Evolutionary conservation across 2,113 vertebrate genomes (phyloP).

Genomic region (Hoplias malabaricus): DNA sequence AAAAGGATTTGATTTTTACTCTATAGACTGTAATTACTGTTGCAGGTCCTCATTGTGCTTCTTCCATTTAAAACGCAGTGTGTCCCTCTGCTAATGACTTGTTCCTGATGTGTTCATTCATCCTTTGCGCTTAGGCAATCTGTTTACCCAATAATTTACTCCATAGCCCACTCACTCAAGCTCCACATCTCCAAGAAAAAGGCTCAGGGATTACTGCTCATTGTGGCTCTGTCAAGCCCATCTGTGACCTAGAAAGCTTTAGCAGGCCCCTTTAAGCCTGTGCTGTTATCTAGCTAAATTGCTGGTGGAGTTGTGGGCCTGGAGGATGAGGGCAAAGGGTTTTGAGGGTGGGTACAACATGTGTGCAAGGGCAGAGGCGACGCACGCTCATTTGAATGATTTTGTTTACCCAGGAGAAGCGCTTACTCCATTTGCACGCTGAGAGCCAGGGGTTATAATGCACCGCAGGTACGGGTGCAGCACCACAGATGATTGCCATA

Average conservation of each 20-base stretch:
- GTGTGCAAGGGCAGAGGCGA: slow-evolving; percentile 37
- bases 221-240: slow-evolving; percentile 61
- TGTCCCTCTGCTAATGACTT: slow-evolving; percentile 60
- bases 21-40: slow-evolving; percentile 58
- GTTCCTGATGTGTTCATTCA: slow-evolving; percentile 66
- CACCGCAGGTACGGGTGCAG: slow-evolving; percentile 17
- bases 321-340: neutral
- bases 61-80: slow-evolving; percentile 59
- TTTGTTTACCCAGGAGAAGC: slow-evolving; percentile 25
- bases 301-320: slow-evolving; percentile 51
- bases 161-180: slow-evolving; percentile 53
- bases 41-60: slow-evolving; percentile 49
- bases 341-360: slow-evolving; percentile 35
- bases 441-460: slow-evolving; percentile 40
- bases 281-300: slow-evolving; percentile 66
- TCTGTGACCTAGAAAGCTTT: slow-evolving; percentile 70
- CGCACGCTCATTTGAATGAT: slow-evolving; percentile 43
- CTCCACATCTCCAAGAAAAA: slow-evolving; percentile 51
- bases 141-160: slow-evolving; percentile 67
- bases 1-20: slow-evolving; percentile 57
- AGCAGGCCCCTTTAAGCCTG: slow-evolving; percentile 55
- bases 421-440: slow-evolving; percentile 12
- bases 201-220: slow-evolving; percentile 55
- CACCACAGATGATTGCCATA: neutral
- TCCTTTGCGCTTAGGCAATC: slow-evolving; percentile 65